Evolutionary conservation across 2,797 vertebrate species (phyloP).

Genomic region (Sarcophilus harrisii): DNA sequence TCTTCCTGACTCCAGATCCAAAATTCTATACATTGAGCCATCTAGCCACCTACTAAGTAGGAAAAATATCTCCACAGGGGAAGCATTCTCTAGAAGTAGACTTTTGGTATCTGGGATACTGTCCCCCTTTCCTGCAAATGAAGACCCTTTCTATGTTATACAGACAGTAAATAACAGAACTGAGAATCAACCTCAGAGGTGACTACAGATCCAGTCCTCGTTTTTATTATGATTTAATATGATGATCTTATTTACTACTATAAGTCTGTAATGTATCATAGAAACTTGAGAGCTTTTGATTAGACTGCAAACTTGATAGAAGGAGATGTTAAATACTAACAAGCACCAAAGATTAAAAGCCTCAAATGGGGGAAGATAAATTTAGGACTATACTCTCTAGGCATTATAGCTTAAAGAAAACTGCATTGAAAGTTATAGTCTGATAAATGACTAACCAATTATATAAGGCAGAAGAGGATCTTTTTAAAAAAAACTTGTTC

Average conservation of each 20-base stretch:
- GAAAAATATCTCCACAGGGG: background rate
- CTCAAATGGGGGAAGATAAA: rapidly evolving
- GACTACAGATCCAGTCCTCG: background rate
- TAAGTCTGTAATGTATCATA: background rate
- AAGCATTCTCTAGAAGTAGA: background rate
- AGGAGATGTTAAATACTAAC: background rate
- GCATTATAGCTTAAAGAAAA: background rate
- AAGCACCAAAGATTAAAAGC: background rate
- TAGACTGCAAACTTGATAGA: background rate
- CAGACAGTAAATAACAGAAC: background rate
- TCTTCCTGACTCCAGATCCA: background rate
- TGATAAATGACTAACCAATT: background rate
- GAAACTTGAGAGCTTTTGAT: background rate
- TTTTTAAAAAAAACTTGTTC: background rate
- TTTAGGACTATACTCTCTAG: background rate
- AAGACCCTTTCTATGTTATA: background rate
- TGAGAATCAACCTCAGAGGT: background rate
- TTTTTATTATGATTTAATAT: background rate
- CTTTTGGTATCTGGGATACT: background rate
- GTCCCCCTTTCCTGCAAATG: background rate
- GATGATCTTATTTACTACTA: background rate
- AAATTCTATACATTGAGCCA: background rate
- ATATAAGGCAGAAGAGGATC: background rate
- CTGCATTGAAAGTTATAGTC: background rate
- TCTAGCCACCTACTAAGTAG: background rate